Evolutionary conservation across 2,888 invertebrate species (phyloP).

Genomic region (Zhuqinia jingwanae): DNA sequence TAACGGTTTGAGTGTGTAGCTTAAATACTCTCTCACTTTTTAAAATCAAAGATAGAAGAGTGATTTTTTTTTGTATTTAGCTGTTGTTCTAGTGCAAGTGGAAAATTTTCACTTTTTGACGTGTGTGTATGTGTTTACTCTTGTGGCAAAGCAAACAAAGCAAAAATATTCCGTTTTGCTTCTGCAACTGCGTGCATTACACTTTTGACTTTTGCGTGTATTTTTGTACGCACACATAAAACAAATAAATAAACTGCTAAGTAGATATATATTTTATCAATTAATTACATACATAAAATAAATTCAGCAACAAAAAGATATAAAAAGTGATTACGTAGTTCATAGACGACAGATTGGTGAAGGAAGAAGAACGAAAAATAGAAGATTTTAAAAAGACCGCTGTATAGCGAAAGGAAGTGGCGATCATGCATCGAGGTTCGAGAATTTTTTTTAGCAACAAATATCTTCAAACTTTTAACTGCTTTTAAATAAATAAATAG

Average conservation of each 20-base stretch:
- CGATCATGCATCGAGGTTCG: constrained; percentile 79
- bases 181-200: too few relatives aligned
- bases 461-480: constrained; percentile 57
- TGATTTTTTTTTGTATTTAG: too few relatives aligned
- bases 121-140: not conserved
- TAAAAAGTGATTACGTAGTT: too few relatives aligned
- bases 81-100: constrained; percentile 5
- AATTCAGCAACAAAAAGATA: too few relatives aligned
- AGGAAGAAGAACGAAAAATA: constrained; percentile 5
- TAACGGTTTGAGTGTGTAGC: not conserved
- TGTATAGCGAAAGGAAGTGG: constrained; percentile 66
- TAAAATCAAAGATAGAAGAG: constrained; percentile 11
- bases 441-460: constrained; percentile 69
- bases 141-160: not conserved
- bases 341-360: not conserved
- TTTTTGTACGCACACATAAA: too few relatives aligned
- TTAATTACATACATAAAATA: too few relatives aligned
- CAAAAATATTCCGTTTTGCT: too few relatives aligned
- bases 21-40: too few relatives aligned
- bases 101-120: not conserved
- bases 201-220: too few relatives aligned
- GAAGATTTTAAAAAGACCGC: constrained; percentile 36
- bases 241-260: too few relatives aligned
- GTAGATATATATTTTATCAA: too few relatives aligned
- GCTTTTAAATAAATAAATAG: constrained; percentile 48